Conservation (phyloP, 2,888 invertebrate genomes). For the Amblyteles armatorius region DNA sequence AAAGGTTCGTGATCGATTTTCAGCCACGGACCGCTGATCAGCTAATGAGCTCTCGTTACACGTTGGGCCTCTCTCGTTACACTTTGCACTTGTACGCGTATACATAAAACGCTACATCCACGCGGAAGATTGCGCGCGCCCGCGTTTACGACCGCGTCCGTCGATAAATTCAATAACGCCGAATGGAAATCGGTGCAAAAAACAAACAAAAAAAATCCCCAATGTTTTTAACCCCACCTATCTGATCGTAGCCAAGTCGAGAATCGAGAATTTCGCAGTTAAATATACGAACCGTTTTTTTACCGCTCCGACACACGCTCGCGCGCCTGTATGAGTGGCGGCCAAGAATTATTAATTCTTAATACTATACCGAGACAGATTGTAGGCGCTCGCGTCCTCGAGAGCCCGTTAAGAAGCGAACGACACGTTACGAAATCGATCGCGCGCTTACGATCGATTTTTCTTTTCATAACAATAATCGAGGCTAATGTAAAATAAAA, state of each 20-base stretch:
- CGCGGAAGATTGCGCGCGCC: slow-evolving; percentile 5
- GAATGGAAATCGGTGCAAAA: slow-evolving; percentile 25
- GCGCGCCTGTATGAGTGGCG: slow-evolving; percentile 14
- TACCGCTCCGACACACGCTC: slow-evolving; percentile 37
- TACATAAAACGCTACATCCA: slow-evolving; percentile 4
- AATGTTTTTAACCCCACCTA: too few relatives aligned
- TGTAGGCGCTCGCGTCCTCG: slow-evolving; percentile 67
- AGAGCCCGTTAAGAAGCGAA: slow-evolving; percentile 65
- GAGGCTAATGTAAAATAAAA: slow-evolving; percentile 42
- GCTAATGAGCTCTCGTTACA: slow-evolving; percentile 68
- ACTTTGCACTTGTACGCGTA: slow-evolving; percentile 30
- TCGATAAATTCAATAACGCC: slow-evolving; percentile 64
- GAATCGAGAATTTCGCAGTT: background rate
- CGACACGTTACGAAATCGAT: slow-evolving; percentile 70
- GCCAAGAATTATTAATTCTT: slow-evolving; percentile 60
- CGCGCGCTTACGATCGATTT: slow-evolving; percentile 28
- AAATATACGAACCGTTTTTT: background rate
- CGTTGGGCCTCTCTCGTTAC: slow-evolving; percentile 41
- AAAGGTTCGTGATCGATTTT: slow-evolving; percentile 64
- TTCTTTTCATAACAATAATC: slow-evolving; percentile 45
- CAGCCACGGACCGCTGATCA: slow-evolving; percentile 67
- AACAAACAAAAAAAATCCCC: background rate
- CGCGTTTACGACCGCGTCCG: slow-evolving; percentile 60
- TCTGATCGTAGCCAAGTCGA: background rate
- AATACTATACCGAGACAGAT: slow-evolving; percentile 45